Conservation (phyloP, 2,797 vertebrate species). For the Eulemur rubriventer region DNA sequence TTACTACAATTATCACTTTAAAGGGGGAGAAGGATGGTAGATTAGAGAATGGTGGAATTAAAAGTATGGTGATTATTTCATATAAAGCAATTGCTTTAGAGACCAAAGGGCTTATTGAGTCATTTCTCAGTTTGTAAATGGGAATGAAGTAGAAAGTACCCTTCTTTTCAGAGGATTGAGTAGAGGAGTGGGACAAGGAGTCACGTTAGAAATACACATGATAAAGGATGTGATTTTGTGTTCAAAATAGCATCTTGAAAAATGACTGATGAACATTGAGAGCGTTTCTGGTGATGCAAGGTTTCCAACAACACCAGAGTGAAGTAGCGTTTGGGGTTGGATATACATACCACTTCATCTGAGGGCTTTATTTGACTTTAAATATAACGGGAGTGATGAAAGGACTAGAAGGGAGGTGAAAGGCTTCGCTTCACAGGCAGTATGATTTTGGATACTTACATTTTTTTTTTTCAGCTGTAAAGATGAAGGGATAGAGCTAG, state of each 20-base stretch:
- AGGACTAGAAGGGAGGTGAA: not conserved
- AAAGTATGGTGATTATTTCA: slow-evolving; percentile 48
- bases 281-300: not conserved
- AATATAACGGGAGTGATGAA: not conserved
- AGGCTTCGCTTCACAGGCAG: not conserved
- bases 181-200: not conserved
- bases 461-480: not conserved
- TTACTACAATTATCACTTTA: slow-evolving; percentile 74
- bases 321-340: not conserved
- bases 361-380: not conserved
- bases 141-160: not conserved
- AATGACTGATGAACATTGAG: not conserved
- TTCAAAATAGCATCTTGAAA: not conserved
- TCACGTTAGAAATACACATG: not conserved
- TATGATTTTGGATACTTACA: not conserved
- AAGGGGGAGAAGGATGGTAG: slow-evolving; percentile 25
- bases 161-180: not conserved
- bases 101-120: slow-evolving; percentile 1
- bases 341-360: not conserved
- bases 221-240: not conserved
- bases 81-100: slow-evolving; percentile 35
- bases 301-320: not conserved
- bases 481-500: not conserved
- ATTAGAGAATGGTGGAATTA: slow-evolving; percentile 16
- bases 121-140: slow-evolving; percentile 49